phyloP scores from a whole-genome alignment of 1,140 invertebrate species.

The Ooceraea biroi region DNA sequence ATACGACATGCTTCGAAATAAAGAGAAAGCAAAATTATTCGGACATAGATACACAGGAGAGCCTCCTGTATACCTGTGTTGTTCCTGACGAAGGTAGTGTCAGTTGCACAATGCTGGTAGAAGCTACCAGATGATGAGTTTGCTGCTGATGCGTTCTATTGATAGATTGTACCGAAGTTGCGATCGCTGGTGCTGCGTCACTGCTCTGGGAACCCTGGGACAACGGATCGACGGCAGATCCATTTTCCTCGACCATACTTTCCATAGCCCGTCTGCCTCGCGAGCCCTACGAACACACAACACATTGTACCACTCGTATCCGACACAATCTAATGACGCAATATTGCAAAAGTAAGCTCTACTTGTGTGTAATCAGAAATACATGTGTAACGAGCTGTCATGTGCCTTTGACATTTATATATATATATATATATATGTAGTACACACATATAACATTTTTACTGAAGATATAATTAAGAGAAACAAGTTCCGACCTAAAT shows the following conservation, averaged over 20 bases:
- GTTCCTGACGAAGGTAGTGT: conserved; percentile 90
- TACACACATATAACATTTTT: conserved; percentile 3
- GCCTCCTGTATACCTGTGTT: conserved; percentile 88
- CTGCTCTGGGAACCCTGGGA: conserved; percentile 86
- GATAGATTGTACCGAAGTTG: conserved; percentile 87
- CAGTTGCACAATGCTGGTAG: conserved; percentile 94
- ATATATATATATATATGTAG: too few relatives aligned
- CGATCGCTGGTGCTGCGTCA: conserved; percentile 85
- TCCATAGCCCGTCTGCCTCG: conserved; percentile 90
- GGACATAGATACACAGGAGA: conserved; percentile 83
- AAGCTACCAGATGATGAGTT: conserved; percentile 88
- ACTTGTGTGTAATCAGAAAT: neutral
- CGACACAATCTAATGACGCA: too few relatives aligned
- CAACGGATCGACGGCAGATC: conserved; percentile 89
- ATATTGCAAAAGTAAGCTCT: neutral
- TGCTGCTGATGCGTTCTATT: conserved; percentile 86
- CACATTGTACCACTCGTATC: neutral
- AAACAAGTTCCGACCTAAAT: neutral
- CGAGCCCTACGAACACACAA: conserved; percentile 84
- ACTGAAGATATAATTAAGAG: neutral
- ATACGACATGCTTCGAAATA: conserved; percentile 70
- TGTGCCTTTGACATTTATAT: neutral
- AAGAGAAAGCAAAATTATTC: conserved; percentile 65
- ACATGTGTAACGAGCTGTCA: neutral
- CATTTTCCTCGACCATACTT: conserved; percentile 95